phyloP scores from a whole-genome alignment of 2,888 invertebrate species.

The Caenorhabditis sp. region DNA sequence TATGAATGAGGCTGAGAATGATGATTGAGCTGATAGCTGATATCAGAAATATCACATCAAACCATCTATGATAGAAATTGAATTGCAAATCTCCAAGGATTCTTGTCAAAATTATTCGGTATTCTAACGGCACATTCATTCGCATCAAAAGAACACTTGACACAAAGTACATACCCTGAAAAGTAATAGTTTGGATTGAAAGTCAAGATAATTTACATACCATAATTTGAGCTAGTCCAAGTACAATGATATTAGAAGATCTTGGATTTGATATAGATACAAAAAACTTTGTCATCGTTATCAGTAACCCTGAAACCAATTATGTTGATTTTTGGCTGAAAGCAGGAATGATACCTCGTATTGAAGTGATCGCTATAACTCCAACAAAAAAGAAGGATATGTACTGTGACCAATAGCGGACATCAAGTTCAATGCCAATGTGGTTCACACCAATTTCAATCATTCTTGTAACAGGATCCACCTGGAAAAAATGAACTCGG shows the following conservation, averaged over 20 bases:
- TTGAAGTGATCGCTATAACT: conserved; percentile 96
- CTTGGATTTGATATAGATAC: conserved; percentile 98
- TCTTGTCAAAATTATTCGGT: conserved; percentile 78
- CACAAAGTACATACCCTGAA: conserved; percentile 96
- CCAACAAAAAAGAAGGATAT: conserved; percentile 95
- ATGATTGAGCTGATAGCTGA: conserved; percentile 94
- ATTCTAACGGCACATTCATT: conserved; percentile 99
- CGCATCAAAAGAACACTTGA: conserved; percentile 94
- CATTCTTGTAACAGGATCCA: conserved; percentile 94
- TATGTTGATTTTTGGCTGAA: neutral
- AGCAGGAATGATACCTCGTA: conserved; percentile 77
- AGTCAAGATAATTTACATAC: conserved; percentile 71
- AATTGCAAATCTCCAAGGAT: conserved; percentile 96
- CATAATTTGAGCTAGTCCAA: conserved; percentile 97
- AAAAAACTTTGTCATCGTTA: conserved; percentile 99
- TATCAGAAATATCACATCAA: conserved; percentile 95
- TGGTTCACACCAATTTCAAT: conserved; percentile 95
- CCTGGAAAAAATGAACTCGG: conserved; percentile 16
- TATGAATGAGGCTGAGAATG: conserved; percentile 93
- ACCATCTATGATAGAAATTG: conserved; percentile 99
- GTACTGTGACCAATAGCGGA: conserved; percentile 99
- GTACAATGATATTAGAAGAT: conserved; percentile 95
- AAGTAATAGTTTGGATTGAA: conserved; percentile 35
- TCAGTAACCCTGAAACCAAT: conserved; percentile 77
- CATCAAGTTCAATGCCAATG: conserved; percentile 93